phyloP scores from a whole-genome alignment of 2,797 vertebrate genomes.

The Sciaenops ocellatus region DNA sequence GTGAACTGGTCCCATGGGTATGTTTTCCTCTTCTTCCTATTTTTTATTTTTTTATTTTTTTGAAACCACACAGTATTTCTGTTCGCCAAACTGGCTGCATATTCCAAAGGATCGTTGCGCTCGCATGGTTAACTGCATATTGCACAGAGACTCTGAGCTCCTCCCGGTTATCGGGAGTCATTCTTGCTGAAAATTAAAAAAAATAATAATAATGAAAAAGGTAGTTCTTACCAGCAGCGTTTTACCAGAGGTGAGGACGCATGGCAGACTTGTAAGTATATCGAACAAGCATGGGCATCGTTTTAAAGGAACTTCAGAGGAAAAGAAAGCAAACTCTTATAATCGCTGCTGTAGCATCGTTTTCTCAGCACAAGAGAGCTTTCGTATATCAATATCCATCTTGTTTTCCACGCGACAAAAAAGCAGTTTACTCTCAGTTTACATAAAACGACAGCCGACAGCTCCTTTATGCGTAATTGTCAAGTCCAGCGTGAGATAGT shows the following conservation, averaged over 20 bases:
- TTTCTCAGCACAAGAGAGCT: neutral
- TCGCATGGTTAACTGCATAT: conserved; percentile 41
- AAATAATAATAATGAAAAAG: neutral
- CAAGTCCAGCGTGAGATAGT: conserved; percentile 22
- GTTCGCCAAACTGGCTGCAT: conserved; percentile 48
- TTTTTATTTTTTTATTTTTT: conserved; percentile 13
- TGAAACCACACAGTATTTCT: conserved; percentile 37
- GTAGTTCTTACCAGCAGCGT: conserved; percentile 36
- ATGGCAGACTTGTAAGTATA: conserved; percentile 26
- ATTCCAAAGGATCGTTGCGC: conserved; percentile 32
- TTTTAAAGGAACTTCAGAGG: conserved; percentile 45
- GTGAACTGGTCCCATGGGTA: conserved; percentile 68
- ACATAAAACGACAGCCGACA: neutral
- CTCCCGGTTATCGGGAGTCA: conserved; percentile 38
- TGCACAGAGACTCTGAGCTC: conserved; percentile 29
- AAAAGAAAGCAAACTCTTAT: conserved; percentile 3
- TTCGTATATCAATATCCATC: neutral
- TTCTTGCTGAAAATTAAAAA: conserved; percentile 21
- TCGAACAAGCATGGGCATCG: neutral
- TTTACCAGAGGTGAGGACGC: conserved; percentile 34
- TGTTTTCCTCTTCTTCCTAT: conserved; percentile 22
- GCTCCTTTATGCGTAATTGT: conserved; percentile 35
- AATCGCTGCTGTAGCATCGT: neutral
- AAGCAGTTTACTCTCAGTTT: conserved; percentile 11
- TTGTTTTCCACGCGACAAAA: conserved; percentile 3